These are phyloP conservation scores for Rhynchomys soricoides DNA, from an alignment of 2,113 vertebrate species.

Conservation along the genomic window DNA sequence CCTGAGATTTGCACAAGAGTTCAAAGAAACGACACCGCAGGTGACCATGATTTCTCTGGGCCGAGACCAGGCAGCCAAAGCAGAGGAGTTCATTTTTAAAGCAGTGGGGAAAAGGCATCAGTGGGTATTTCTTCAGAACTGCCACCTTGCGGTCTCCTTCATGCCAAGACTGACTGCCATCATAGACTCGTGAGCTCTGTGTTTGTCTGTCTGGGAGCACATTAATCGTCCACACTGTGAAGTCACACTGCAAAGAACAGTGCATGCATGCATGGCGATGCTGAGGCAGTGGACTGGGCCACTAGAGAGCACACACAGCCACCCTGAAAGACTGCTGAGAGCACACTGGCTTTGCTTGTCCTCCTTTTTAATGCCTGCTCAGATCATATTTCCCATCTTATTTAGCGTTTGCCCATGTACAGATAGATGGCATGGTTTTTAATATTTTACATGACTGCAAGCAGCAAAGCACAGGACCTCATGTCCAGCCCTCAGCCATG, in stretches of 20 bases:
- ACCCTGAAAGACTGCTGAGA: background rate
- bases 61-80: slow-evolving; percentile 77
- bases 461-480: background rate
- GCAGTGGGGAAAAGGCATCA: slow-evolving; percentile 44
- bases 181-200: slow-evolving; percentile 78
- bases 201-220: background rate
- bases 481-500: no score
- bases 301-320: no score
- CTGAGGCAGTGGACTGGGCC: background rate
- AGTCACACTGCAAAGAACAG: background rate
- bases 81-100: slow-evolving; percentile 78
- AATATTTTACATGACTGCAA: background rate
- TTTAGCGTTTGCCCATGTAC: no score
- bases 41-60: slow-evolving; percentile 83
- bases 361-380: background rate
- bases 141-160: slow-evolving; percentile 81
- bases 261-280: background rate
- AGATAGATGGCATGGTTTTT: background rate
- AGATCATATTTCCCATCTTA: no score
- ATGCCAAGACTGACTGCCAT: slow-evolving; percentile 81
- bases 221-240: background rate
- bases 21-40: slow-evolving; percentile 65
- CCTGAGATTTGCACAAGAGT: slow-evolving; percentile 81
- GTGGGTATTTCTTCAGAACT: slow-evolving; percentile 86
- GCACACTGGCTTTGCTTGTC: background rate